Evolutionary conservation across 1,140 invertebrate genomes (phyloP).

Genomic region (Platorchestia sp.): DNA sequence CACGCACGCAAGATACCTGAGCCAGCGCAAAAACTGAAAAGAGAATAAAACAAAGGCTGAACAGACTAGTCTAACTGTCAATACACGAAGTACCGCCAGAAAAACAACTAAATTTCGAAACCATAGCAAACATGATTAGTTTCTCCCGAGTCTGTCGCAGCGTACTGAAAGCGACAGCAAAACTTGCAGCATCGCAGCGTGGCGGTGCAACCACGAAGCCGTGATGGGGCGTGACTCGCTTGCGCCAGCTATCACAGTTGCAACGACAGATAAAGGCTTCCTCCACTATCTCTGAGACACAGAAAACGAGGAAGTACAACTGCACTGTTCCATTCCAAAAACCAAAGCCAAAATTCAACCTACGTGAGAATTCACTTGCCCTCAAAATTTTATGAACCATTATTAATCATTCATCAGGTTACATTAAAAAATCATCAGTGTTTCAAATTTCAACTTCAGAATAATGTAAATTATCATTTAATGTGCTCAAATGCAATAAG

Average conservation of each 20-base stretch:
- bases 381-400: not conserved
- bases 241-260: not conserved
- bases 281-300: not conserved
- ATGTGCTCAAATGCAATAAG: not conserved
- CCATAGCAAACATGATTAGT: not conserved
- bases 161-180: not conserved
- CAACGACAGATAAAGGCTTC: not conserved
- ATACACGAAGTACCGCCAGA: not conserved
- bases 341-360: not conserved
- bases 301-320: not conserved
- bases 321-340: too few relatives aligned
- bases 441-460: not conserved
- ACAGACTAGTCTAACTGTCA: not conserved
- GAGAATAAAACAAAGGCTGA: not conserved
- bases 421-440: not conserved
- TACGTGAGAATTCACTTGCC: not conserved
- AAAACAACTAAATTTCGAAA: not conserved
- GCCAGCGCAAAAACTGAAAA: not conserved
- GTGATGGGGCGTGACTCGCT: not conserved
- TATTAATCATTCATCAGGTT: not conserved
- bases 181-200: not conserved
- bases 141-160: not conserved
- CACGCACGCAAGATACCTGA: not conserved
- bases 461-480: not conserved
- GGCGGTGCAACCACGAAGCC: not conserved